Base-by-base conservation (phyloP, 2,797 vertebrate species). In the Vireo griseus region DNA sequence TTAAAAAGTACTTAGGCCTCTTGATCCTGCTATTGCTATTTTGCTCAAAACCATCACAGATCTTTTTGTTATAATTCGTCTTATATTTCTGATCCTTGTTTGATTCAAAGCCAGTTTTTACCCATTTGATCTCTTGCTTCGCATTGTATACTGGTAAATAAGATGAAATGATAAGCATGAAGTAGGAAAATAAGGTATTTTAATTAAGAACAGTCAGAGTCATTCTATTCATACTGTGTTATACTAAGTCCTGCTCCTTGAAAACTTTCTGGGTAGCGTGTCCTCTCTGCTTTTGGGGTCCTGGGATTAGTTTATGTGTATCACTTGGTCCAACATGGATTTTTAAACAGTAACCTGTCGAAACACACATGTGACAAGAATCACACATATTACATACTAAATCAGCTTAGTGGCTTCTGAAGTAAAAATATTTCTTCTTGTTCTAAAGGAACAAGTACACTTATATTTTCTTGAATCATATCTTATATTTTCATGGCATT, bases 21-120 rank as follows among this genome's bases (percentile, higher is more conserved):
- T 88, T 88, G 69, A 92, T 94, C 80, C 57, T 81, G 20, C 33
- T 72, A 51, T 73, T 92, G 31, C 18, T 81, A 51, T 86, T 92
- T 76, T 75, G 17, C 55, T 88, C 44, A 78, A 93, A 92, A 92
- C 16, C 13, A 35, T 69, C 45, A 37, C 35, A 72, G 24, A 4
- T 48, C 4, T 73, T 90, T 94, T 92, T 81, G 21, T 84, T 69
- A 66, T 40, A 93, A 75, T 72, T 40, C 1, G 0, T 66, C 15
- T 73, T 78, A 40, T 58, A 31, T 82, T 94, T 91, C 22, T 82
- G 21, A 59, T 73, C 10, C 10, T 87, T 88, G 21, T 54, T 94
- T 87, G 66, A 74, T 58, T 81, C 31, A n/a, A 54, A 87, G 28
- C 0, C 16, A 28, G 5, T 62, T 79, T 89, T 82, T 69, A 91